These are phyloP conservation scores for Schrankia costaestrigalis DNA, from an alignment of 2,888 invertebrate genomes.

Conservation along the genomic window DNA sequence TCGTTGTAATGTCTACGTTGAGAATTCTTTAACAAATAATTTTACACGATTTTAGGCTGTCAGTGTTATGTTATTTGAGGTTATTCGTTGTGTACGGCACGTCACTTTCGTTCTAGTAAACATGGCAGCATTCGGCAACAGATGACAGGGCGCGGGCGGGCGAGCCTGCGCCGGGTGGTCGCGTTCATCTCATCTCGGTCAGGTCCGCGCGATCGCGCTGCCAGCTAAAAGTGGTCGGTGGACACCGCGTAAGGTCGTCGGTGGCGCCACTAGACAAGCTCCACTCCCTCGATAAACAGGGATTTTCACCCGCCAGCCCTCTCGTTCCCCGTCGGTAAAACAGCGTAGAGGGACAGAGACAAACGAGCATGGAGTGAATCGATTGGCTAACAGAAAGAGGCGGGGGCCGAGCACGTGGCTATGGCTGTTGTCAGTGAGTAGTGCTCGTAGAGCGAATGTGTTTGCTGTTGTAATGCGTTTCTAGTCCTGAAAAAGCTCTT, in stretches of 20 bases:
- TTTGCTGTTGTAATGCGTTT: slow-evolving; percentile 51
- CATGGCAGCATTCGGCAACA: slow-evolving; percentile 77
- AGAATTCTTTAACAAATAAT: slow-evolving; percentile 33
- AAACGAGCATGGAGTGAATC: slow-evolving; percentile 56
- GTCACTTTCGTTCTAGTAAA: slow-evolving; percentile 75
- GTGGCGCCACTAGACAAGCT: slow-evolving; percentile 60
- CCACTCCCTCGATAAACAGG: slow-evolving; percentile 40
- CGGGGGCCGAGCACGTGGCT: slow-evolving; percentile 73
- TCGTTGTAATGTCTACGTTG: slow-evolving; percentile 62
- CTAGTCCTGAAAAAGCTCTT: slow-evolving; percentile 46
- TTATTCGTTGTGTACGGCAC: slow-evolving; percentile 76
- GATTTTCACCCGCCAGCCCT: slow-evolving; percentile 42
- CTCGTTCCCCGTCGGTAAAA: slow-evolving; percentile 64
- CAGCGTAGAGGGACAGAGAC: slow-evolving; percentile 60
- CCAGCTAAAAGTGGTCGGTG: slow-evolving; percentile 50
- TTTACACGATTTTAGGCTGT: slow-evolving; percentile 47
- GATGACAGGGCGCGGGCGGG: slow-evolving; percentile 75
- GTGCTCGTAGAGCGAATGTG: slow-evolving; percentile 45
- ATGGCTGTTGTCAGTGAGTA: slow-evolving; percentile 50
- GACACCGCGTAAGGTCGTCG: slow-evolving; percentile 32
- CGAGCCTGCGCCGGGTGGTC: slow-evolving; percentile 68
- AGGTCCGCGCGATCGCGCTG: slow-evolving; percentile 51
- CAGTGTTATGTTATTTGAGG: slow-evolving; percentile 61
- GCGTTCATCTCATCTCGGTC: slow-evolving; percentile 66
- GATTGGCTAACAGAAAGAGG: slow-evolving; percentile 73